Evolutionary conservation across 2,888 invertebrate genomes (phyloP), one percentile per base, ranked within the genome.

Genomic region (Polymixis lichenea): DNA sequence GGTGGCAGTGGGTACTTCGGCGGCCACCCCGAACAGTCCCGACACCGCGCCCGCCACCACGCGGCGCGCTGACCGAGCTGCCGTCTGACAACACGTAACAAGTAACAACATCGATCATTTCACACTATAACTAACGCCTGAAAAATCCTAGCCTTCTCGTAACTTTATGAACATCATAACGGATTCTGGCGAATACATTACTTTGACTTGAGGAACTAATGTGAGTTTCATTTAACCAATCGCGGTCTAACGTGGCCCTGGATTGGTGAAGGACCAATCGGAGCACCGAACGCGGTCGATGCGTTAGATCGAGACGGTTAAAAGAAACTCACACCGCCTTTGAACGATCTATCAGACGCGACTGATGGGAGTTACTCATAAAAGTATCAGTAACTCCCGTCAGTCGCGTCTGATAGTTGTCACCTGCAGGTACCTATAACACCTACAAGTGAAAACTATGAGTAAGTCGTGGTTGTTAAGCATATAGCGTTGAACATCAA

Each of bases 11-110:
- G 93, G 97, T 80, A 95, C 94, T 89, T 97, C 96, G 77, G 93
- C 95, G 28, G 92, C 97, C 70, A 97, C 96, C 0, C 96, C 96
- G 86, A 96, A 96, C 78, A 96, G 84, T 0, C 95, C 96, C 1
- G 95, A 95, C 69, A 96, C 94, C 0, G 96, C 95, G 25, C 96
- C 96, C 0, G 94, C 95, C 58, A 95, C 95, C 86, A 95, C 92
- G 75, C 94, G 93, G 8, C 94, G 93, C 0, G 96, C 92, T n/a
- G 96, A 96, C 71, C 90, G 92, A 0, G 94, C 94, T 55, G 93
- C 90, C 67, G 85, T 89, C 96, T 96, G 13, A 46, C 28, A 72
- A 28, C n/a, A 64, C 28, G 13, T n/a, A 72, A 51, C 15, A 38
- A 38, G 32, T 32, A 32, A 8, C n/a, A n/a, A 7, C n/a, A 72